phyloP scores from a whole-genome alignment of 2,113 vertebrate genomes.

The Nycticorax nycticorax region DNA sequence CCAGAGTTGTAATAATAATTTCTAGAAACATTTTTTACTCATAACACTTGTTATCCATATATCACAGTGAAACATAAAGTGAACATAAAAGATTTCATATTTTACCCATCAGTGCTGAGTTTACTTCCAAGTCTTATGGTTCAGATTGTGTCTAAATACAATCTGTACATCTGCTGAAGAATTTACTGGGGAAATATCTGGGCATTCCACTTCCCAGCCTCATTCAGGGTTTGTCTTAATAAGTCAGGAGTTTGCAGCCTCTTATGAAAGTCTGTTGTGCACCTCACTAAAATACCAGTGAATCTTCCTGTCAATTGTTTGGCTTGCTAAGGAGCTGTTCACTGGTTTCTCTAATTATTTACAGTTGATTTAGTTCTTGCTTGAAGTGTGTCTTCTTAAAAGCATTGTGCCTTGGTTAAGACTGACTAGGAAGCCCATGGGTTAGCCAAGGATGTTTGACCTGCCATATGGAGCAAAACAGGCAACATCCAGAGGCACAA shows the following conservation, averaged over 20 bases:
- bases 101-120: neutral
- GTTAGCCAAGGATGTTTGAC: neutral
- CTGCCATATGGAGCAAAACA: neutral
- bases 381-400: neutral
- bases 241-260: neutral
- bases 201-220: neutral
- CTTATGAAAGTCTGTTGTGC: neutral
- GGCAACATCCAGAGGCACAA: constrained; percentile 27
- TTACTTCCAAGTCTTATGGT: neutral
- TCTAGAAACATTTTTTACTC: neutral
- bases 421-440: neutral
- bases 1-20: neutral
- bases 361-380: neutral
- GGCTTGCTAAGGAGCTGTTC: neutral
- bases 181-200: neutral
- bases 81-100: neutral
- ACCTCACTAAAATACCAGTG: neutral
- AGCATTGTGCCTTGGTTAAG: neutral
- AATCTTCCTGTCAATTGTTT: neutral
- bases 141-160: neutral
- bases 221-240: neutral
- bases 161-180: neutral
- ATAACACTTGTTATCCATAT: neutral
- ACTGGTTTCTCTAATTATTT: neutral
- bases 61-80: neutral